Percentiles rank a stretch among this genome's conserved stretches.
Evolutionary conservation across 2,113 vertebrate species (phyloP).

Genomic region (Pogonocichla stellata): DNA sequence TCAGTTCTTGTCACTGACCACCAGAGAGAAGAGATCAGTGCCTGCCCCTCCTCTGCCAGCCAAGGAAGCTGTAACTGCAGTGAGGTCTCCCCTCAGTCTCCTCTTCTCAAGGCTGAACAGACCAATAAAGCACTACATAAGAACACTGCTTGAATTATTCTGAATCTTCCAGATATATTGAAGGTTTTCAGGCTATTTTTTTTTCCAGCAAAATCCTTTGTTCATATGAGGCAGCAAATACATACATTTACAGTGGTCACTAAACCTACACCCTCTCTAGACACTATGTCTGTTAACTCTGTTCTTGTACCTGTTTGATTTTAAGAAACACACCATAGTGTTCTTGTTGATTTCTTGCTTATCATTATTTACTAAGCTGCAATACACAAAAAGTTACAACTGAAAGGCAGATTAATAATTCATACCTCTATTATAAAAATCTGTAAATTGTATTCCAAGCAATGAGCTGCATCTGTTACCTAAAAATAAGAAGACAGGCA

Average conservation of each 20-base stretch:
- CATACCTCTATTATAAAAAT: conserved; percentile 67
- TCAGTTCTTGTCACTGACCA: fast-evolving
- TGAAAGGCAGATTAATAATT: conserved; percentile 70
- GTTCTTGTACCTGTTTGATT: neutral
- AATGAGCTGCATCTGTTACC: conserved; percentile 67
- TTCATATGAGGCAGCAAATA: neutral
- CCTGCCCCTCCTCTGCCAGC: neutral
- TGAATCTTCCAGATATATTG: neutral
- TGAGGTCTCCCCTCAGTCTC: neutral
- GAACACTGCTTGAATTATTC: neutral
- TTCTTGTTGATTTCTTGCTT: conserved; percentile 48
- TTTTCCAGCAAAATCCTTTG: neutral
- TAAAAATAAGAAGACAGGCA: conserved; percentile 68
- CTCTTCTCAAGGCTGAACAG: neutral
- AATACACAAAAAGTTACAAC: conserved; percentile 51
- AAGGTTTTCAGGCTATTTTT: neutral
- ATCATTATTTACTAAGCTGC: conserved; percentile 58
- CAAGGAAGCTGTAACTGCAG: neutral
- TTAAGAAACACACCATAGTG: neutral
- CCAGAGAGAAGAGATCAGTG: neutral
- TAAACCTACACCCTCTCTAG: neutral
- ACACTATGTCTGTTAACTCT: neutral
- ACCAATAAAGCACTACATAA: neutral
- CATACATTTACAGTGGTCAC: neutral
- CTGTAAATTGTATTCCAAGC: conserved; percentile 65